phyloP scores from a whole-genome alignment of 2,113 vertebrate genomes.

The Peromyscus polionotus region DNA sequence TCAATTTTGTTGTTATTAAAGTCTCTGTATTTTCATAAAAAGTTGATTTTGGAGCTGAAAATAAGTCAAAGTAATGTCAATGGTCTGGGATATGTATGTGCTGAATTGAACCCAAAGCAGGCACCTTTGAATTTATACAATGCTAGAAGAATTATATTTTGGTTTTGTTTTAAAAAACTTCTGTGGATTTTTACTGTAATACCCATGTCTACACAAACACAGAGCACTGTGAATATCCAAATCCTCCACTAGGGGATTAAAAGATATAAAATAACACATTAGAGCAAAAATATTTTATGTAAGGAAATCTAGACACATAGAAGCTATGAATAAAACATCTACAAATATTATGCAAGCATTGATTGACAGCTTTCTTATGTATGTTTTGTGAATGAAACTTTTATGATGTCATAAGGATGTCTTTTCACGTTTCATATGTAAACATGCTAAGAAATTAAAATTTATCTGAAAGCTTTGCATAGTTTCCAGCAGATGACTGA shows the following conservation, averaged over 20 bases:
- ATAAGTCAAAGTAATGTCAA: constrained; percentile 24
- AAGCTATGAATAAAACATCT: constrained; percentile 75
- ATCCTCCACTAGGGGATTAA: constrained; percentile 59
- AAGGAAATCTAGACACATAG: constrained; percentile 49
- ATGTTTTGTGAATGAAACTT: constrained; percentile 61
- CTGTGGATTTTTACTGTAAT: constrained; percentile 66
- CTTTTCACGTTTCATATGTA: constrained; percentile 32
- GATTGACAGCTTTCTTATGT: constrained; percentile 51
- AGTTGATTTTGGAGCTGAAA: constrained; percentile 2
- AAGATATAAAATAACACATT: constrained; percentile 72
- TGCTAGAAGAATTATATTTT: constrained; percentile 67
- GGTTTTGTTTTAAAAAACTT: constrained; percentile 63
- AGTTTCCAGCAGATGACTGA: background rate
- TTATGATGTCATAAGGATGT: constrained; percentile 64
- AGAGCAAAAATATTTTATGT: constrained; percentile 45
- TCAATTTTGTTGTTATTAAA: constrained; percentile 57
- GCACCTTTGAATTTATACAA: constrained; percentile 54
- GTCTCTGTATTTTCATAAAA: constrained; percentile 36
- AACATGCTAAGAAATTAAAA: constrained; percentile 53
- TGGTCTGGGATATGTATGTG: constrained; percentile 44
- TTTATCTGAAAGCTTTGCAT: background rate
- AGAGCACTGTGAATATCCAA: constrained; percentile 50
- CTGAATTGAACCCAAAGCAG: constrained; percentile 53
- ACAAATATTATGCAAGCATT: constrained; percentile 35
- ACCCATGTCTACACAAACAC: constrained; percentile 51